These are phyloP conservation scores for Calliphora vicina DNA, from an alignment of 1,140 invertebrate genomes.

Conservation along the genomic window DNA sequence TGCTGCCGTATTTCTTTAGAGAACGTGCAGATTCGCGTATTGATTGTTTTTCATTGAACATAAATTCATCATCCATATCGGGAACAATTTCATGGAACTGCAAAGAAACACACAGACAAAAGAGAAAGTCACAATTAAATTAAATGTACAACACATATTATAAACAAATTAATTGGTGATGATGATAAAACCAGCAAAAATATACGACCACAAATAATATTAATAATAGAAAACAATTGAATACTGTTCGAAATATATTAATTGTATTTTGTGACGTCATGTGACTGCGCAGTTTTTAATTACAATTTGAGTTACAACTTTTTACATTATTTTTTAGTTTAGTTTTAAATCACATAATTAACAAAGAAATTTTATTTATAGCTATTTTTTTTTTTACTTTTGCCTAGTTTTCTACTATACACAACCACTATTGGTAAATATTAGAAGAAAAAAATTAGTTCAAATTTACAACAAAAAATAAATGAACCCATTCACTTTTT, in stretches of 20 bases:
- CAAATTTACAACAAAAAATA: background rate
- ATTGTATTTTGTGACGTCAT: constrained; percentile 11
- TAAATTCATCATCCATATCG: constrained; percentile 74
- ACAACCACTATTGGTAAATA: background rate
- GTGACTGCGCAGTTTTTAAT: constrained; percentile 22
- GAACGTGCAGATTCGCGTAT: constrained; percentile 83
- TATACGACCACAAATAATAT: background rate
- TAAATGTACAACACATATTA: background rate
- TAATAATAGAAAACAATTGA: background rate
- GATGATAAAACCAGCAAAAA: too few species aligned
- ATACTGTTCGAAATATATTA: background rate
- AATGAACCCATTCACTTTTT: constrained; percentile 1
- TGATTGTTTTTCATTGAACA: constrained; percentile 83
- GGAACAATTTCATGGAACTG: constrained; percentile 63
- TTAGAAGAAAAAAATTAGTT: background rate
- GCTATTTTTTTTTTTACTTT: background rate
- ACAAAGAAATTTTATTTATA: background rate
- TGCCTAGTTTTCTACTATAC: background rate
- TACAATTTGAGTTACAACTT: background rate
- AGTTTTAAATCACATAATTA: background rate
- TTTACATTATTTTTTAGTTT: background rate
- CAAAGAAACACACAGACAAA: constrained; percentile 37
- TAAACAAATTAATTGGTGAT: background rate
- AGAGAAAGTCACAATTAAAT: background rate
- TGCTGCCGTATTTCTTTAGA: constrained; percentile 90